Evolutionary conservation across 1,140 invertebrate species (phyloP).

Genomic region (Forficula auricularia): DNA sequence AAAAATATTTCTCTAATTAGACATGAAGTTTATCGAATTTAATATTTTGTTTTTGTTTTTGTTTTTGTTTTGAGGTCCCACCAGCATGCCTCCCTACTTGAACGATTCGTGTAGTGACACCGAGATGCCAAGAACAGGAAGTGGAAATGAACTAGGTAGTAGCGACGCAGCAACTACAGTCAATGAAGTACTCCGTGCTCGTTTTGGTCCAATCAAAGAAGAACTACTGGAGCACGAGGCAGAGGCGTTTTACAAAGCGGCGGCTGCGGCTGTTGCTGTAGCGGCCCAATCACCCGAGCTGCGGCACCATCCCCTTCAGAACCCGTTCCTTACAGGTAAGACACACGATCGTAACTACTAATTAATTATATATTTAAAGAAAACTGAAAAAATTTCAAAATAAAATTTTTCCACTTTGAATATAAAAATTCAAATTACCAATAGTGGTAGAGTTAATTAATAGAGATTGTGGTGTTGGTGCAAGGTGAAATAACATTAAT

Average conservation of each 20-base stretch:
- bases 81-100: conserved; percentile 22
- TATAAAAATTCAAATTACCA: too few relatives aligned
- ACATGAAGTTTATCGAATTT: too few relatives aligned
- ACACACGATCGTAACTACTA: too few relatives aligned
- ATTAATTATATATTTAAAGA: too few relatives aligned
- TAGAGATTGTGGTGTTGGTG: too few relatives aligned
- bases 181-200: conserved; percentile 17
- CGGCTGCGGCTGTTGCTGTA: background rate
- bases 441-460: too few relatives aligned
- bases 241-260: background rate
- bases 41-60: too few relatives aligned
- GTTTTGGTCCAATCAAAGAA: conserved; percentile 26
- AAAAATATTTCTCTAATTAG: too few relatives aligned
- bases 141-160: conserved; percentile 13
- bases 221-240: conserved; percentile 15
- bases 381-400: too few relatives aligned
- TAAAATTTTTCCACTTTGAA: too few relatives aligned
- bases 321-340: background rate
- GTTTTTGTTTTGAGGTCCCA: conserved; percentile 21
- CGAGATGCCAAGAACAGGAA: conserved; percentile 21
- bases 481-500: too few relatives aligned
- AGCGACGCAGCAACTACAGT: conserved; percentile 1
- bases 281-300: background rate
- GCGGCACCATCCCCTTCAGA: conserved; percentile 8
- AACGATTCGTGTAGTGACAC: conserved; percentile 32